A percentile compares a stretch with the other conserved stretches of the same genome.
Conservation (phyloP, 2,888 invertebrate genomes). For the Isoperla grammatica region DNA sequence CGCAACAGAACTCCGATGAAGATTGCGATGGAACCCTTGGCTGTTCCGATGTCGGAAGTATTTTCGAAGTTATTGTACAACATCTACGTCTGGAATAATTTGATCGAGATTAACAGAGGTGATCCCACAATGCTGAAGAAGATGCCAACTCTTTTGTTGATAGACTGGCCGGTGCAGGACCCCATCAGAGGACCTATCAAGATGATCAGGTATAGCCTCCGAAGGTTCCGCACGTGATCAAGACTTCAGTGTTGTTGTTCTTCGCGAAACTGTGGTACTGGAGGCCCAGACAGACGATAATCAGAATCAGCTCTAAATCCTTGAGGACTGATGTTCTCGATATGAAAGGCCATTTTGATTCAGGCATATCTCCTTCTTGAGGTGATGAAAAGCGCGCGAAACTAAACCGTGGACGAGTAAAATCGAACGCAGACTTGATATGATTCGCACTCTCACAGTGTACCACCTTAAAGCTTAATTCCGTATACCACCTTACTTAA, state of each 20-base stretch:
- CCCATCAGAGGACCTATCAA: slow-evolving; percentile 50
- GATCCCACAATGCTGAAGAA: slow-evolving; percentile 30
- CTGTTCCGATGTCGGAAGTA: slow-evolving; percentile 24
- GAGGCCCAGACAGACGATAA: slow-evolving; percentile 50
- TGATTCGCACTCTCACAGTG: too few relatives aligned
- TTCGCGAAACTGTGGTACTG: slow-evolving; percentile 64
- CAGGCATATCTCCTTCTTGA: too few relatives aligned
- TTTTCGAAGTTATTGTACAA: neutral
- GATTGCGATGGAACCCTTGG: slow-evolving; percentile 30
- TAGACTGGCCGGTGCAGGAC: slow-evolving; percentile 34
- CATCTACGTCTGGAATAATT: slow-evolving; percentile 20
- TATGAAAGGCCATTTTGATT: slow-evolving; percentile 1
- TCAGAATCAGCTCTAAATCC: slow-evolving; percentile 28
- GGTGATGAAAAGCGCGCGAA: too few relatives aligned
- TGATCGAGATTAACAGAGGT: slow-evolving; percentile 28
- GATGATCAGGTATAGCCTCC: slow-evolving; percentile 68
- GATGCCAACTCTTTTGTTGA: slow-evolving; percentile 26
- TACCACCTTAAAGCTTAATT: too few relatives aligned
- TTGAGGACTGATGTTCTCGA: slow-evolving; percentile 13
- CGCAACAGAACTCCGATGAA: slow-evolving; percentile 29
- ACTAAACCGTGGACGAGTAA: too few relatives aligned
- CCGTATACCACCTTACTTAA: too few relatives aligned
- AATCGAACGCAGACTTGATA: too few relatives aligned
- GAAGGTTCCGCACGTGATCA: slow-evolving; percentile 67
- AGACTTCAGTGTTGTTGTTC: slow-evolving; percentile 47